These are phyloP conservation scores for Drosophila subobscura DNA, from an alignment of 1,140 invertebrate genomes.

Conservation along the genomic window DNA sequence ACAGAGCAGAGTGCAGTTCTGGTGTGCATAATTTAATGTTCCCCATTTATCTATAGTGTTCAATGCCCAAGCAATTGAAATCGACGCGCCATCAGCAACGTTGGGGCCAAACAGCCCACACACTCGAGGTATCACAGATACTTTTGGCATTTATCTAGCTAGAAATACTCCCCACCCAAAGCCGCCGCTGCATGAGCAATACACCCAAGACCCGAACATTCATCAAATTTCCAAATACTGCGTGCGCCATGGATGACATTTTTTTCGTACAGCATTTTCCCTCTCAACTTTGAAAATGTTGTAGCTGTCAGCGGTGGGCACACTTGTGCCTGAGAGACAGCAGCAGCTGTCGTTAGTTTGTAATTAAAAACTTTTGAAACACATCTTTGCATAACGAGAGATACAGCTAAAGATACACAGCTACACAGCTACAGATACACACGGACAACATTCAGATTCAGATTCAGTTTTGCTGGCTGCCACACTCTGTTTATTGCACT, in stretches of 20 bases:
- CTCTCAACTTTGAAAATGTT: constrained; percentile 66
- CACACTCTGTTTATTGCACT: constrained; percentile 57
- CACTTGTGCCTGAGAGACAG: constrained; percentile 57
- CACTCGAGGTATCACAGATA: constrained; percentile 66
- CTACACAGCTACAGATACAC: constrained; percentile 30
- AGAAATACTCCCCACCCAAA: constrained; percentile 5
- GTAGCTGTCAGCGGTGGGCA: constrained; percentile 56
- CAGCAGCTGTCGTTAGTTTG: constrained; percentile 82
- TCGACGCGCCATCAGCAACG: constrained; percentile 76
- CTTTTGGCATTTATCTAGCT: not conserved
- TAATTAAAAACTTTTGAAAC: constrained; percentile 81
- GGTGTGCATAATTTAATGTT: constrained; percentile 40
- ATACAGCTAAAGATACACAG: constrained; percentile 24
- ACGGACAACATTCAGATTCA: constrained; percentile 41
- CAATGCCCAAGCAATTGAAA: constrained; percentile 77
- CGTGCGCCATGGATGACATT: constrained; percentile 37
- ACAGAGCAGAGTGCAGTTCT: not conserved
- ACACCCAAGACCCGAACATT: constrained; percentile 56
- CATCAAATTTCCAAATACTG: constrained; percentile 74
- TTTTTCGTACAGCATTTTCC: not conserved
- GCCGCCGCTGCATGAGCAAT: constrained; percentile 42
- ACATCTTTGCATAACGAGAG: constrained; percentile 44
- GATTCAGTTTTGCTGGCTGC: constrained; percentile 6
- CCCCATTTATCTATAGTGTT: constrained; percentile 70
- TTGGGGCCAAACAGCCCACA: constrained; percentile 69